phyloP scores from a whole-genome alignment of 1,140 invertebrate species.

The Drosophila lini region DNA sequence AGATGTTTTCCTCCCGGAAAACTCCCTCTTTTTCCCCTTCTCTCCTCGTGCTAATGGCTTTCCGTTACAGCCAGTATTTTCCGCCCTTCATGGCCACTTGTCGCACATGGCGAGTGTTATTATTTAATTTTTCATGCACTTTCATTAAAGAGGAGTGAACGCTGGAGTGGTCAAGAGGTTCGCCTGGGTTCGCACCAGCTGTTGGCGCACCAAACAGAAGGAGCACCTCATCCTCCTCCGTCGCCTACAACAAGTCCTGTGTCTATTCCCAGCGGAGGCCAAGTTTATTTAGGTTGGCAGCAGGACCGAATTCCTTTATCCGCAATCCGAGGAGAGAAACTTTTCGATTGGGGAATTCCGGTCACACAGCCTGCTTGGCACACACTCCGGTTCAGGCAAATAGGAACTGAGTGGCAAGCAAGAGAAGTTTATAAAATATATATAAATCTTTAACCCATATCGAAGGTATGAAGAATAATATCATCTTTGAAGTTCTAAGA shows the following conservation, averaged over 20 bases:
- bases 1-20: slow-evolving; percentile 25
- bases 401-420: neutral
- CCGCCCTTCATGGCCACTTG: slow-evolving; percentile 18
- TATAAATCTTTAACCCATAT: neutral
- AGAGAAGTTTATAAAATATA: no score
- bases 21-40: neutral
- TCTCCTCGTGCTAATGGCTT: slow-evolving; percentile 33
- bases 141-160: slow-evolving; percentile 39
- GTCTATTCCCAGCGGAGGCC: slow-evolving; percentile 29
- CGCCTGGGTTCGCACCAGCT: slow-evolving; percentile 27
- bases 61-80: slow-evolving; percentile 7
- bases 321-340: slow-evolving; percentile 25
- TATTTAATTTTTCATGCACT: slow-evolving; percentile 42
- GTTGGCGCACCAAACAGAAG: slow-evolving; percentile 17
- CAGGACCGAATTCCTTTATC: slow-evolving; percentile 32
- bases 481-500: neutral
- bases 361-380: slow-evolving; percentile 2
- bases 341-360: slow-evolving; percentile 44
- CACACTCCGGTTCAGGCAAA: neutral
- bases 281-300: slow-evolving; percentile 48
- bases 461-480: neutral
- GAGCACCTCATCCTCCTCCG: neutral
- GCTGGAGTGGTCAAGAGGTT: slow-evolving; percentile 1
- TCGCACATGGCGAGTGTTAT: slow-evolving; percentile 25
- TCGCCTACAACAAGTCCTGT: slow-evolving; percentile 2